Evolutionary conservation across 92 coral and sea anemone genomes (phyloP).

Genomic region (Meandrina meandrites): DNA sequence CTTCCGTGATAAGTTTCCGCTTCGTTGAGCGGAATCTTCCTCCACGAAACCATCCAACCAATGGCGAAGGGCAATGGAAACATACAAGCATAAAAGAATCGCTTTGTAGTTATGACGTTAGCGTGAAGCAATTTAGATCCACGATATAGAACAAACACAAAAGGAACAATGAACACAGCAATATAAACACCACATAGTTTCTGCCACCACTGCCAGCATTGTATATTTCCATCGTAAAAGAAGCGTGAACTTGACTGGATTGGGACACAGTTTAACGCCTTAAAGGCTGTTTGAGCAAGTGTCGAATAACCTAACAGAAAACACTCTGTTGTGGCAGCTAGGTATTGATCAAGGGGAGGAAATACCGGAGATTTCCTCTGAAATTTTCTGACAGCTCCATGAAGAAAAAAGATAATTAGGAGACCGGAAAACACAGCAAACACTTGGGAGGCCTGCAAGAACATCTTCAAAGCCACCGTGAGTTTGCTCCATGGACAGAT

Average conservation of each 20-base stretch:
- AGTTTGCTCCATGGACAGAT: constrained; percentile 47
- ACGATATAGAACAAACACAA: constrained; percentile 37
- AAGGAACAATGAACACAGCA: constrained; percentile 32
- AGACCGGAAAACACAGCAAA: constrained; percentile 32
- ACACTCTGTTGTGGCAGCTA: constrained; percentile 35
- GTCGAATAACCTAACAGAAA: constrained; percentile 44
- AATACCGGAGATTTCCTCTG: constrained; percentile 1
- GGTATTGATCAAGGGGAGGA: constrained; percentile 12
- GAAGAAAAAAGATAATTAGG: constrained; percentile 3
- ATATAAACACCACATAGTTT: constrained; percentile 9
- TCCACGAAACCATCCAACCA: constrained; percentile 9
- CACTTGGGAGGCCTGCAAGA: constrained; percentile 35
- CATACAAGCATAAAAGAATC: constrained; percentile 24
- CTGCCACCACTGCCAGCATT: constrained; percentile 65
- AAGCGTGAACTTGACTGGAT: constrained; percentile 22
- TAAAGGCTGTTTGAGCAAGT: constrained; percentile 33
- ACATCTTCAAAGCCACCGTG: constrained; percentile 39
- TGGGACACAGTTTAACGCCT: constrained; percentile 38
- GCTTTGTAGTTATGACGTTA: constrained; percentile 30
- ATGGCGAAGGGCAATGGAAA: constrained; percentile 36
- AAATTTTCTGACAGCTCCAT: constrained; percentile 2
- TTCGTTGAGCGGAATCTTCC: not conserved
- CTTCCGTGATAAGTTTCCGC: too few relatives aligned
- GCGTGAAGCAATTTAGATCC: constrained; percentile 35
- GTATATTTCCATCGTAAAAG: constrained; percentile 47